Evolutionary conservation across 2,113 vertebrate genomes (phyloP).

Genomic region (Cyrtonyx montezumae): DNA sequence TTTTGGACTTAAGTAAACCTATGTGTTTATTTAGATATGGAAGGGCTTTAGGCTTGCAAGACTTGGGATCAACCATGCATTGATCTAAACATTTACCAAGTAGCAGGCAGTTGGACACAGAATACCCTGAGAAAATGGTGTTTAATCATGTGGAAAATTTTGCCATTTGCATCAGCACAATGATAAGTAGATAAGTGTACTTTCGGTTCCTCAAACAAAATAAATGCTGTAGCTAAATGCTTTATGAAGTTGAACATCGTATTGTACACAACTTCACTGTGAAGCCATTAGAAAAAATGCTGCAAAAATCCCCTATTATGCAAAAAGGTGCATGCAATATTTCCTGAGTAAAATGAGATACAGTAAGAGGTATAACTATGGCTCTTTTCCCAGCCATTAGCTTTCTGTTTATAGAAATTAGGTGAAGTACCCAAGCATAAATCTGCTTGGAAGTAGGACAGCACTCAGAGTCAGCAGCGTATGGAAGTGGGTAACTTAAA

Average conservation of each 20-base stretch:
- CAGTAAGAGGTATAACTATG: slow-evolving; percentile 30
- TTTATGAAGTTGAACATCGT: slow-evolving; percentile 76
- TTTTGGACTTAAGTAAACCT: slow-evolving; percentile 8
- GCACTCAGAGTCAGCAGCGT: not conserved
- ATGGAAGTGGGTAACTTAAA: not conserved
- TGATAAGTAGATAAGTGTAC: slow-evolving; percentile 76
- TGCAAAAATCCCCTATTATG: slow-evolving; percentile 72
- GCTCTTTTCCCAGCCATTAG: not conserved
- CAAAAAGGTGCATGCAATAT: slow-evolving; percentile 66
- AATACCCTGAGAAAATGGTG: slow-evolving; percentile 79
- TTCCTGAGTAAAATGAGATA: slow-evolving; percentile 69
- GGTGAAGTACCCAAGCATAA: slow-evolving; percentile 41
- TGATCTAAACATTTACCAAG: slow-evolving; percentile 57
- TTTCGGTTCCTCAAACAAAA: slow-evolving; percentile 83
- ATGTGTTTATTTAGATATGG: slow-evolving; percentile 41
- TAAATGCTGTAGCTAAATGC: slow-evolving; percentile 70
- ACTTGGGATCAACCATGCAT: slow-evolving; percentile 21
- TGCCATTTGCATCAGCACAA: slow-evolving; percentile 81
- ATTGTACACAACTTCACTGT: slow-evolving; percentile 60
- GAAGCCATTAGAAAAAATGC: slow-evolving; percentile 65
- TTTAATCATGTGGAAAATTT: slow-evolving; percentile 78
- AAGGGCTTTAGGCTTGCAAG: slow-evolving; percentile 34
- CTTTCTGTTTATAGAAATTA: slow-evolving; percentile 62
- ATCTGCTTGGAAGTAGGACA: slow-evolving; percentile 48
- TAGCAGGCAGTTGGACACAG: slow-evolving; percentile 60